Conservation (phyloP, 2,797 vertebrate genomes). For the Chanos chanos region DNA sequence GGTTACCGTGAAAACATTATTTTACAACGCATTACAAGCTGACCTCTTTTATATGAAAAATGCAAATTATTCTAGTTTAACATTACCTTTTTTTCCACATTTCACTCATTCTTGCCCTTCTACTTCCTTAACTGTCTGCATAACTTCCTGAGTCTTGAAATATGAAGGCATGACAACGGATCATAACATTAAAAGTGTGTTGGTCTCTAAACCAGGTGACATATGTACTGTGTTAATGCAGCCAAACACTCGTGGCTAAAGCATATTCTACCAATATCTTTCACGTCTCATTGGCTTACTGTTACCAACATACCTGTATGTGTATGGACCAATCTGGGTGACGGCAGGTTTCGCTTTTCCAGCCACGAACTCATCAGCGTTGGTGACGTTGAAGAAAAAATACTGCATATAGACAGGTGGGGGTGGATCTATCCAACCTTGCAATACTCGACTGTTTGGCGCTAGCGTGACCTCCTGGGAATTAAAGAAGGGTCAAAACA, state of each 20-base stretch:
- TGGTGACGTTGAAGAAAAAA: constrained; percentile 81
- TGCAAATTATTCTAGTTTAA: not conserved
- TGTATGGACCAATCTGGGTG: constrained; percentile 76
- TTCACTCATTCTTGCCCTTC: too few relatives aligned
- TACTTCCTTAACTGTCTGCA: constrained; percentile 9
- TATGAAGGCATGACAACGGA: not conserved
- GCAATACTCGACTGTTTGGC: constrained; percentile 70
- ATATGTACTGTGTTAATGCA: too few relatives aligned
- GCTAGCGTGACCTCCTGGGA: constrained; percentile 73
- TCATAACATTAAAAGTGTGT: not conserved
- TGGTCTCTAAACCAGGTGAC: too few relatives aligned
- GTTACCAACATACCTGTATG: constrained; percentile 74
- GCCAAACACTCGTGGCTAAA: too few relatives aligned
- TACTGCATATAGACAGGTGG: constrained; percentile 81
- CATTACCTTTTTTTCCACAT: not conserved
- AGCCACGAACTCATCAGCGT: constrained; percentile 66
- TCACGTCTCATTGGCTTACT: too few relatives aligned
- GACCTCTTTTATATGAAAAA: not conserved
- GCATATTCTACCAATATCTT: too few relatives aligned
- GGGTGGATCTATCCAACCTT: constrained; percentile 77
- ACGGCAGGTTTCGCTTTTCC: constrained; percentile 66
- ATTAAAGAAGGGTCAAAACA: constrained; percentile 7
- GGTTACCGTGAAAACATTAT: too few relatives aligned
- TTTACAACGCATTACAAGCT: too few relatives aligned
- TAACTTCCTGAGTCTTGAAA: constrained; percentile 6